Base-by-base conservation (phyloP, 2,113 vertebrate species). In the Hipposideros armiger region DNA sequence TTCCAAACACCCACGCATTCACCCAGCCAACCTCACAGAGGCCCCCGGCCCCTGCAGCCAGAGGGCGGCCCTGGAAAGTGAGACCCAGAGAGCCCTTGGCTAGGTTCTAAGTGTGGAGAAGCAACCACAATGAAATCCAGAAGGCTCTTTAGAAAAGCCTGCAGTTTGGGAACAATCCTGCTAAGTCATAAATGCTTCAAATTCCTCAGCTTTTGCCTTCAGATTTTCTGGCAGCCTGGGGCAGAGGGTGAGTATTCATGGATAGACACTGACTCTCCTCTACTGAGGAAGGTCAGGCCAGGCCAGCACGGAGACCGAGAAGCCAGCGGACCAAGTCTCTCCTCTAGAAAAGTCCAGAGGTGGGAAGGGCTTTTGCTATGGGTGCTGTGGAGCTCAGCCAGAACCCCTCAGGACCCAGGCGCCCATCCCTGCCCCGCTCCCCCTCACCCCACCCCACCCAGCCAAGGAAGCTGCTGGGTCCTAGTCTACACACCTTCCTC, bases 171-270 rank as follows among this genome's bases (percentile, higher is more conserved):
- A 97, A 69, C 56, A 92, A 96, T 95, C 83, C 89, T 54, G 91
- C 97, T 93, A 94, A 97, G 96, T 97, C 97, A 97, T 96, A 97
- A 96, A 97, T 98, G 70, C 87, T 94, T 98, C 2, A 1, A 70
- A 96, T 96, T 97, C 97, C 91, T 96, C 88, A 24, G 95, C 82
- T 82, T 91, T 97, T 80, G 95, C 93, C 92, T 93, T 90, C 94
- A 91, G 89, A 81, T 64, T 91, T 96, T 87, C 96, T 97, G 97
- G 96, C 95, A 93, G 90, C 56, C 58, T 42, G 4, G 3, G 50
- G 90, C 81, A 32, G 45, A 76, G 70, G 90, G 60, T 13, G 5
- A 93, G 52, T 78, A 45, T 80, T 93, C 58, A 11, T 0, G 2
- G 52, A 96, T 45, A 93, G 90, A 93, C 50, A 10, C 30, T 24